phyloP scores from a whole-genome alignment of 2,113 vertebrate species.

The Cranoglanis bouderius region DNA sequence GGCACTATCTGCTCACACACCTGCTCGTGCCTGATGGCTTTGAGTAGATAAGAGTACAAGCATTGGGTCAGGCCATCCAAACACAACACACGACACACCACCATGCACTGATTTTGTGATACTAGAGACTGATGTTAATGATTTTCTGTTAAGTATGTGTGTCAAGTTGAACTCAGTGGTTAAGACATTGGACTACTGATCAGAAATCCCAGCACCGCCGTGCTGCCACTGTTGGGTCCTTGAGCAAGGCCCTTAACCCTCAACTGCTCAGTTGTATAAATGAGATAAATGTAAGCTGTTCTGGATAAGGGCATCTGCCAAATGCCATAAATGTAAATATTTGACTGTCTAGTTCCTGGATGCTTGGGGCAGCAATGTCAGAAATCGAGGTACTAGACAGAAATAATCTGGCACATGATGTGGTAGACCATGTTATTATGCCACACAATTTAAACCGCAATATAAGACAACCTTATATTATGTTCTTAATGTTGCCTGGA shows the following conservation, averaged over 20 bases:
- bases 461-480: neutral
- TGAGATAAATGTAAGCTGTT: too few relatives aligned
- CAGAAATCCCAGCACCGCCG: too few relatives aligned
- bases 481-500: neutral
- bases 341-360: neutral
- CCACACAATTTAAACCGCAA: neutral
- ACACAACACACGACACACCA: constrained; percentile 44
- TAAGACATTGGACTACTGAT: too few relatives aligned
- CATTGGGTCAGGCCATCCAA: constrained; percentile 62
- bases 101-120: neutral
- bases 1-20: constrained; percentile 68
- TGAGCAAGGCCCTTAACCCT: too few relatives aligned
- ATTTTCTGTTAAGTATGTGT: neutral
- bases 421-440: neutral
- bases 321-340: too few relatives aligned
- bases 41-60: constrained; percentile 59
- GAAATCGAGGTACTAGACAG: neutral
- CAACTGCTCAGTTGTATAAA: too few relatives aligned
- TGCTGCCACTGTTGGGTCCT: too few relatives aligned
- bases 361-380: neutral
- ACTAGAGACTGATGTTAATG: neutral
- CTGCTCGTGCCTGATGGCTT: constrained; percentile 68
- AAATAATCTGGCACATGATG: neutral
- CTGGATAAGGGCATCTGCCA: too few relatives aligned
- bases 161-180: too few relatives aligned